These are phyloP conservation scores for Argopecten irradians DNA, from an alignment of 1,140 invertebrate species.

Conservation along the genomic window DNA sequence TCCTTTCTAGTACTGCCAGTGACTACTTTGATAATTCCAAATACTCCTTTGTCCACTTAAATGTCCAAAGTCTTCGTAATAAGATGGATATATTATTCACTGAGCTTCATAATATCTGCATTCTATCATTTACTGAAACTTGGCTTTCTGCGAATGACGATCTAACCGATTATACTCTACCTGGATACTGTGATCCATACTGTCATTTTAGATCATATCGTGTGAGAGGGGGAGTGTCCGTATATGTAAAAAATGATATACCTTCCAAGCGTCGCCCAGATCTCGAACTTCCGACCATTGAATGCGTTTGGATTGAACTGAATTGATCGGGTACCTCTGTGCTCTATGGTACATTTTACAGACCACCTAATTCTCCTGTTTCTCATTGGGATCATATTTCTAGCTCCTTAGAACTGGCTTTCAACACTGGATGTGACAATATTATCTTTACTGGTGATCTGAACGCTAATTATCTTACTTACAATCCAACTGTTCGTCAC, in stretches of 20 bases:
- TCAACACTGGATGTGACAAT: neutral
- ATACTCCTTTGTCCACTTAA: no score
- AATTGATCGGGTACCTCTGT: neutral
- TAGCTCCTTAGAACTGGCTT: conserved; percentile 28
- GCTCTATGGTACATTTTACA: conserved; percentile 36
- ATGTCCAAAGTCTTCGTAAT: no score
- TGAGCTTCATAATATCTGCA: no score
- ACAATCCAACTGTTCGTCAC: no score
- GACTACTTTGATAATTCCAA: no score
- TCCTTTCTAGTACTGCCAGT: no score
- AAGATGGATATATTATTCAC: no score
- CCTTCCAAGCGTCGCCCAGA: neutral
- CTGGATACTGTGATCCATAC: neutral
- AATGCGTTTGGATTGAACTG: conserved; percentile 33
- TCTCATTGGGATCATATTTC: conserved; percentile 26
- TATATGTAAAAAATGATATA: conserved; percentile 34
- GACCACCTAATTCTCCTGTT: conserved; percentile 22
- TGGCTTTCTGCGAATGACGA: no score
- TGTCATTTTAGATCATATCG: neutral
- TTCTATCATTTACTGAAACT: no score
- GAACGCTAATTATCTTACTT: no score
- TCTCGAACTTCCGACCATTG: conserved; percentile 12
- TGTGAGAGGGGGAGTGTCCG: conserved; percentile 33
- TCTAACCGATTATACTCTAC: neutral
- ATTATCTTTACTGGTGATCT: conserved; percentile 32